Evolutionary conservation across 2,888 invertebrate genomes (phyloP), one percentile per base, ranked within the genome.

Genomic region (Agonopterix heracliana): DNA sequence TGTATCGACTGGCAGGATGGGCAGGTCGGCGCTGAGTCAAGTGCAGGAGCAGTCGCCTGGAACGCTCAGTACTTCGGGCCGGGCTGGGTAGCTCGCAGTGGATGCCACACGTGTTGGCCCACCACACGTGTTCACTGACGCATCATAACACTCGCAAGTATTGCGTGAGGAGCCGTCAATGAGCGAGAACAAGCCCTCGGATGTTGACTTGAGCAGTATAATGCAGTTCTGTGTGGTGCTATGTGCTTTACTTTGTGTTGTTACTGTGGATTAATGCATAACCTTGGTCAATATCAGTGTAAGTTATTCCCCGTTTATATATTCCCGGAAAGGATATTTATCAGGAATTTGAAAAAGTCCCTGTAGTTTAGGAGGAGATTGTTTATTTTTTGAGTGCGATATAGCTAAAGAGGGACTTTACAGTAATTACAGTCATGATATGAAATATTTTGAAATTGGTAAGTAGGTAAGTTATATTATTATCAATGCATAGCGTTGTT

Each of bases 31-130:
- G 26, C 50, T 68, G 78, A 84, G 82, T 86, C 84, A 85, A 83
- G 86, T 85, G 85, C 81, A 81, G 82, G 83, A 78, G 69, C 84
- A 70, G 61, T 74, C 72, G 81, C 57, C 79, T 83, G 87, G 85
- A 87, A 87, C 87, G 78, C 58, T 57, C 38, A 56, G 55, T n/a
- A 10, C 38, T 13, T 41, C 59, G 60, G 60, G 65, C 46, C 26
- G 26, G 26, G 26, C 26, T 26, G 26, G 41, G 47, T n/a, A 38
- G 34, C 71, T 81, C 85, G 84, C 78, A 74, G 74, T 69, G 74
- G 72, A 74, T 65, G 71, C 79, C 69, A 78, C 83, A 81, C 81
- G 85, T 84, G 81, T 63, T 62, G 64, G 52, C 61, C 60, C 11
- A 9, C 46, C 67, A 78, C 85, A 84, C 86, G 84, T 78, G 82